phyloP scores from a whole-genome alignment of 2,888 invertebrate genomes.

The Catonia carolina region DNA sequence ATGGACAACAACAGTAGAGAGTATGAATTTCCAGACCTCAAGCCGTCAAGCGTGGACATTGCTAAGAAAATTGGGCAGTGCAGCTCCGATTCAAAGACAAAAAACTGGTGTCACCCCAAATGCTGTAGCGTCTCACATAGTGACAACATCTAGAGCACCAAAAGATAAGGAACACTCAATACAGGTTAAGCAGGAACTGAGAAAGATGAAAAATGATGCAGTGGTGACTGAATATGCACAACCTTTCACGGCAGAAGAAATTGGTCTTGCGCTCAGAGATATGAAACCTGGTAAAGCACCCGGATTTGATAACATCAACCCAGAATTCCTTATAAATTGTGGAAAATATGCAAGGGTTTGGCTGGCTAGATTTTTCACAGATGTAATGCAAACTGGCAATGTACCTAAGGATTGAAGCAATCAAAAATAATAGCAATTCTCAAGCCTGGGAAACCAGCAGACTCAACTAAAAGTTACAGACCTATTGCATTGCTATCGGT shows the following conservation, averaged over 20 bases:
- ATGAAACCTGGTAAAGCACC: neutral
- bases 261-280: neutral
- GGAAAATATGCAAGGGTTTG: slow-evolving; percentile 1
- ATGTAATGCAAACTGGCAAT: neutral
- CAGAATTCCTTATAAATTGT: neutral
- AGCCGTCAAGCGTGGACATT: slow-evolving; percentile 10
- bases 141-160: neutral
- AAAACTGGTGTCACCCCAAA: neutral
- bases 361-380: slow-evolving; percentile 1
- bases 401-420: neutral
- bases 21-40: slow-evolving; percentile 1
- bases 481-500: slow-evolving; percentile 4
- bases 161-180: neutral
- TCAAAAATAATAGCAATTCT: neutral
- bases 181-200: neutral
- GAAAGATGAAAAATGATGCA: neutral
- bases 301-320: neutral
- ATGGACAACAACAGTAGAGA: neutral
- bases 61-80: slow-evolving; percentile 2
- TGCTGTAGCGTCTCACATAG: slow-evolving; percentile 1
- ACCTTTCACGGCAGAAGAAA: neutral
- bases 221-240: neutral
- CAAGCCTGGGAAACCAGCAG: slow-evolving; percentile 1
- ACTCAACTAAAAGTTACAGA: neutral
- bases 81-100: neutral